A percentile compares a stretch with the other conserved stretches of the same genome.
phyloP scores from a whole-genome alignment of 1,140 invertebrate species.

The Reticulitermes speratus region DNA sequence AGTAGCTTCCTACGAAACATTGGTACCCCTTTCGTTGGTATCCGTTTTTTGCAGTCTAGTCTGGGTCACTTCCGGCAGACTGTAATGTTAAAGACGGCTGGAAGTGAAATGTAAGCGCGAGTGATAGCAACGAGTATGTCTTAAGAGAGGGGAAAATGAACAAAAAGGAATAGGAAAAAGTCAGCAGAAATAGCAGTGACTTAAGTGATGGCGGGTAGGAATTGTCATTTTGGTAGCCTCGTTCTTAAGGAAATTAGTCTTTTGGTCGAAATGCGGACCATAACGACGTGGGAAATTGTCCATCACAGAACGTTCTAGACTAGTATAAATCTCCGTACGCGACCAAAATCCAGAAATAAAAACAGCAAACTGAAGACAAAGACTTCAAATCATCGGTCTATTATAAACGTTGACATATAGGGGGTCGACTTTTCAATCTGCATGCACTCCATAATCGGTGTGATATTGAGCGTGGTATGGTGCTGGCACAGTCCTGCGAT shows the following conservation, averaged over 20 bases:
- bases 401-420: neutral
- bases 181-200: neutral
- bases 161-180: neutral
- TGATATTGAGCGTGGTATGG: neutral
- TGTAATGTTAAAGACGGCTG: too few relatives aligned
- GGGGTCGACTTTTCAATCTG: neutral
- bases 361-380: neutral
- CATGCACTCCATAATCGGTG: neutral
- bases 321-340: neutral
- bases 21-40: too few relatives aligned
- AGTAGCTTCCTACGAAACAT: too few relatives aligned
- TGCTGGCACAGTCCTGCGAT: neutral
- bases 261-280: neutral
- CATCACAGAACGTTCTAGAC: neutral
- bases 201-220: neutral
- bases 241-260: neutral
- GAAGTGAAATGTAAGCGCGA: too few relatives aligned
- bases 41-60: too few relatives aligned
- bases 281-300: constrained; percentile 1
- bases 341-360: neutral
- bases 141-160: neutral
- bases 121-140: neutral
- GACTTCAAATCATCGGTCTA: neutral
- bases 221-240: neutral
- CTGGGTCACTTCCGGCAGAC: too few relatives aligned